phyloP scores from a whole-genome alignment of 2,797 vertebrate genomes.

The Tragelaphus eurycerus region DNA sequence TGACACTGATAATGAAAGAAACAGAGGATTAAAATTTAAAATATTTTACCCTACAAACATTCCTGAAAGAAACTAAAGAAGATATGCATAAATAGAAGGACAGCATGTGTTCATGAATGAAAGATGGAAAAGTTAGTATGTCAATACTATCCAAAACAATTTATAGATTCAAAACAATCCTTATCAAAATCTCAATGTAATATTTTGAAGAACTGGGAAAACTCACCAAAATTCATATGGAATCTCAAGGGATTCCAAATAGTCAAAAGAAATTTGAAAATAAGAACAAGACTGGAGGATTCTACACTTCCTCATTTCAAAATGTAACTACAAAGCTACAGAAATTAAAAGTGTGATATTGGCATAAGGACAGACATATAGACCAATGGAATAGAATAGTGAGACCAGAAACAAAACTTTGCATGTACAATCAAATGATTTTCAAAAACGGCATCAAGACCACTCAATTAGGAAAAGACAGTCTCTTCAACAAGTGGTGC shows the following conservation, averaged over 20 bases:
- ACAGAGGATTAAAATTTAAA: neutral
- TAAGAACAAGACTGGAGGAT: neutral
- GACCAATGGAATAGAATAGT: neutral
- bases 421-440: neutral
- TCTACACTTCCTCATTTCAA: slow-evolving; percentile 16
- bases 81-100: neutral
- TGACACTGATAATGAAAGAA: slow-evolving; percentile 28
- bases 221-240: neutral
- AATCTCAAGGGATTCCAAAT: neutral
- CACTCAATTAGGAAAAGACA: neutral
- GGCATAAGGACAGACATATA: neutral
- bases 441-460: neutral
- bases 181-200: neutral
- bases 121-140: neutral
- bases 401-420: slow-evolving; percentile 3
- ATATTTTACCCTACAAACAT: slow-evolving; percentile 12
- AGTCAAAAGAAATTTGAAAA: neutral
- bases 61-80: slow-evolving; percentile 10
- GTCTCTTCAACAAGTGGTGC: neutral
- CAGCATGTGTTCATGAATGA: neutral
- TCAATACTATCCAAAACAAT: neutral
- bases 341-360: neutral
- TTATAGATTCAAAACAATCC: neutral
- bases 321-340: neutral
- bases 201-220: slow-evolving; percentile 11